phyloP scores from a whole-genome alignment of 2,113 vertebrate species.

The Amphiprion percula region DNA sequence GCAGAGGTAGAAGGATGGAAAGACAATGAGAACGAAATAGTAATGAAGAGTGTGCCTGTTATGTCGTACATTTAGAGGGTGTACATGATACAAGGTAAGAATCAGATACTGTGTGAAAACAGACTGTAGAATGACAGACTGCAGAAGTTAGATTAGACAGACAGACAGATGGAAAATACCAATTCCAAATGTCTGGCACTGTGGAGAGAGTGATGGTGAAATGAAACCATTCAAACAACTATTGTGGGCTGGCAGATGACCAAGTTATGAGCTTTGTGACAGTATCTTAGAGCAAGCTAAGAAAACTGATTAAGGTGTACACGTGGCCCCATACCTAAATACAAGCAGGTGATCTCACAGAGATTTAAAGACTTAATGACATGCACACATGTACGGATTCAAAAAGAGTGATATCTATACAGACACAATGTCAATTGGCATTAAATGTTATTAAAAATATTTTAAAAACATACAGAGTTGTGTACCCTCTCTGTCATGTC shows the following conservation, averaged over 20 bases:
- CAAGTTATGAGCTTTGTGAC: slow-evolving; percentile 1
- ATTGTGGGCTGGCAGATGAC: slow-evolving; percentile 7
- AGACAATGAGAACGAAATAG: not conserved
- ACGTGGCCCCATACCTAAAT: not conserved
- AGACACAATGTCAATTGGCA: not conserved
- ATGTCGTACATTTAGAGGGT: not conserved
- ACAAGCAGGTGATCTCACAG: not conserved
- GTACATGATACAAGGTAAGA: not conserved
- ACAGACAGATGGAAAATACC: slow-evolving; percentile 3
- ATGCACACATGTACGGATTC: not conserved
- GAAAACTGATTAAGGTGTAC: not conserved
- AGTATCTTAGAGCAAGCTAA: not conserved
- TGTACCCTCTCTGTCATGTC: not conserved
- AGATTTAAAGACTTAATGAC: not conserved
- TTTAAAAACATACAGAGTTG: not conserved
- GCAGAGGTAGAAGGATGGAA: not conserved
- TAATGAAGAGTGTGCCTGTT: no score
- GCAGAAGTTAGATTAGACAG: slow-evolving; percentile 10
- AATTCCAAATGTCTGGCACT: slow-evolving; percentile 10
- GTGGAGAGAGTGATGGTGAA: not conserved
- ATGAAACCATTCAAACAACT: slow-evolving; percentile 12
- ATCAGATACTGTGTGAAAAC: not conserved
- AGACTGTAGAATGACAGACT: not conserved
- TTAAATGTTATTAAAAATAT: not conserved
- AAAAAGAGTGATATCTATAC: not conserved